These are phyloP conservation scores for Meteorus cinctellus DNA, from an alignment of 2,888 invertebrate species.

Conservation along the genomic window DNA sequence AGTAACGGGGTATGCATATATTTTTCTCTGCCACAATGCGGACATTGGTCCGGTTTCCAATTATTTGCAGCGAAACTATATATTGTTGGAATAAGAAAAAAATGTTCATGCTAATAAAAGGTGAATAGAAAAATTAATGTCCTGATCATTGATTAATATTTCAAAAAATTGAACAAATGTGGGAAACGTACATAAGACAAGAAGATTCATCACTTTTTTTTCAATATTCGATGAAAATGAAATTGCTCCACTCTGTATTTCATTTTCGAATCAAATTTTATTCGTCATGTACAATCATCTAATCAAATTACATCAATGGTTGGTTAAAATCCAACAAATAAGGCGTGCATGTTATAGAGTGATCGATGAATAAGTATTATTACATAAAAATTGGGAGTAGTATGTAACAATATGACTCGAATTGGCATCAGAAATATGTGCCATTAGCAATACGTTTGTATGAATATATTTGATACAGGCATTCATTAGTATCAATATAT, in stretches of 20 bases:
- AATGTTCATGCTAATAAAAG: conserved; percentile 4
- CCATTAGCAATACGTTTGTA: not conserved
- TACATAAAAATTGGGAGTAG: not conserved
- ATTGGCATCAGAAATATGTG: not conserved
- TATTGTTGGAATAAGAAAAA: not conserved
- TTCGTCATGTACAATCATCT: conserved; percentile 1
- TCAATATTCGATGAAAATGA: not conserved
- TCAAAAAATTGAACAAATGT: too few species aligned
- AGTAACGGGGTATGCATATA: not conserved
- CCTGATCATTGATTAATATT: not conserved
- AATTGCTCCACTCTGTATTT: too few species aligned
- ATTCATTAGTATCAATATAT: not conserved
- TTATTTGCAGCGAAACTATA: not conserved
- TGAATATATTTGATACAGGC: not conserved
- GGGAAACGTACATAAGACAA: not conserved
- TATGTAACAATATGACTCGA: not conserved
- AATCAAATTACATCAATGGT: not conserved
- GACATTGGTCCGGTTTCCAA: not conserved
- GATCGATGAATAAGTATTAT: not conserved
- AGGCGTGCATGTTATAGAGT: conserved; percentile 29
- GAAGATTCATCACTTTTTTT: conserved; percentile 2
- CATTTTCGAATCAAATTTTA: not conserved
- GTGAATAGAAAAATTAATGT: conserved; percentile 30
- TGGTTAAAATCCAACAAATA: conserved; percentile 13
- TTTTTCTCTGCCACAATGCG: not conserved